These are phyloP conservation scores for Philaethria dido DNA, from an alignment of 2,888 invertebrate species.

Conservation along the genomic window DNA sequence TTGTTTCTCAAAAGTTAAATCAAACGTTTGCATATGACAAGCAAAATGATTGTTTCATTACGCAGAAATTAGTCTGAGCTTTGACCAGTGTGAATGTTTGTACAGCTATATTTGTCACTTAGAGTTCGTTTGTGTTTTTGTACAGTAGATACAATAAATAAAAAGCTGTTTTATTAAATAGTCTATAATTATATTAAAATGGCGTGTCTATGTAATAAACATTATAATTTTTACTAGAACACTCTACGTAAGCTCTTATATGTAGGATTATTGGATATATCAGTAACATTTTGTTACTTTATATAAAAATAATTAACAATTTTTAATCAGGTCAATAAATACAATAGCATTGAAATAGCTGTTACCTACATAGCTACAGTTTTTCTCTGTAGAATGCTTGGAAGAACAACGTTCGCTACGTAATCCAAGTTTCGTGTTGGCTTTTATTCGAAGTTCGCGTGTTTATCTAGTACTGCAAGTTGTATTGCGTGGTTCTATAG, in stretches of 20 bases:
- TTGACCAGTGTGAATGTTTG: slow-evolving; percentile 1
- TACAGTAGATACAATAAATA: background rate
- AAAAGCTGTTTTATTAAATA: background rate
- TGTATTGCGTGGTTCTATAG: slow-evolving; percentile 70
- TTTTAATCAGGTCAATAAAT: background rate
- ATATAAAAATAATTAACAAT: background rate
- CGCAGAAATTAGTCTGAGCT: slow-evolving; percentile 30
- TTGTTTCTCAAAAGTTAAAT: slow-evolving; percentile 14
- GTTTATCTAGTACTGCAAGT: slow-evolving; percentile 69
- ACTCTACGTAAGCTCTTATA: too few species aligned
- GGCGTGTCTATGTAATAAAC: too few species aligned
- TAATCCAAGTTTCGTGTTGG: slow-evolving; percentile 68
- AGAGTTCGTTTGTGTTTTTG: background rate
- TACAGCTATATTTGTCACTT: slow-evolving; percentile 5
- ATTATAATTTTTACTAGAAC: too few species aligned
- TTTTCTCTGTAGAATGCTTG: slow-evolving; percentile 59
- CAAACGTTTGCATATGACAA: slow-evolving; percentile 21
- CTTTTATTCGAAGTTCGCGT: slow-evolving; percentile 75
- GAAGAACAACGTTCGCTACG: slow-evolving; percentile 59
- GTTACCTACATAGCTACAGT: slow-evolving; percentile 25
- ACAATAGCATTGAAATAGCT: background rate
- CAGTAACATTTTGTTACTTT: background rate
- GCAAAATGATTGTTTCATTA: slow-evolving; percentile 24
- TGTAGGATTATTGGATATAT: too few species aligned
- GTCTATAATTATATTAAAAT: too few species aligned